phyloP scores from a whole-genome alignment of 1,140 invertebrate genomes.

The Caenorhabditis latens region DNA sequence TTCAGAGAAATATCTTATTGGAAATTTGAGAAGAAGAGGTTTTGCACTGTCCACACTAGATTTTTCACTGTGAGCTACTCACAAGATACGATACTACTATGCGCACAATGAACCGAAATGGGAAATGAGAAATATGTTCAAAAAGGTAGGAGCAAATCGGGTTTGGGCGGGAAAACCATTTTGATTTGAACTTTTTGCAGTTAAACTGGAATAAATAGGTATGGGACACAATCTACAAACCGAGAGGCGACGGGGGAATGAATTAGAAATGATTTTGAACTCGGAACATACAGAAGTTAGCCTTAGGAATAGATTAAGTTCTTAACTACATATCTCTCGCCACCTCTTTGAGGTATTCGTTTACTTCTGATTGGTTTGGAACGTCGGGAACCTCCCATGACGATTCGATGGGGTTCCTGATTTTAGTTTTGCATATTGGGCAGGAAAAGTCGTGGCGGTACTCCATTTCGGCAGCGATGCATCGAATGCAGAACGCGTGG shows the following conservation, averaged over 20 bases:
- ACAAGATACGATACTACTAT: neutral
- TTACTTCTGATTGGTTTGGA: constrained; percentile 25
- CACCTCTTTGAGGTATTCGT: constrained; percentile 1
- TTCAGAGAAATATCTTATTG: neutral
- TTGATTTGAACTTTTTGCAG: neutral
- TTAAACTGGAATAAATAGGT: neutral
- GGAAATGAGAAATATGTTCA: neutral
- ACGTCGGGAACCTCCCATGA: constrained; percentile 36
- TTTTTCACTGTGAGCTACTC: neutral
- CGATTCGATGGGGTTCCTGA: constrained; percentile 3
- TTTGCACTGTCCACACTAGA: constrained; percentile 29
- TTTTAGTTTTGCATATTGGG: constrained; percentile 23
- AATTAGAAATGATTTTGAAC: neutral
- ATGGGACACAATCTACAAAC: neutral
- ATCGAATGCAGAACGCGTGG: constrained; percentile 29
- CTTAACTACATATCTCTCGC: neutral
- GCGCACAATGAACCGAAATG: neutral
- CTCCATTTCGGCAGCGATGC: constrained; percentile 27
- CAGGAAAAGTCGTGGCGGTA: constrained; percentile 47
- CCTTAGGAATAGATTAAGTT: no score
- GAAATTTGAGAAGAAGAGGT: neutral
- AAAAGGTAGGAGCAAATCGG: neutral
- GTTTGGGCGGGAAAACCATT: no score
- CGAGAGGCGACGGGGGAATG: neutral
- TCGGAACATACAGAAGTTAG: neutral